Evolutionary conservation across 2,113 vertebrate species (phyloP).

Genomic region (Apodemus sylvaticus): DNA sequence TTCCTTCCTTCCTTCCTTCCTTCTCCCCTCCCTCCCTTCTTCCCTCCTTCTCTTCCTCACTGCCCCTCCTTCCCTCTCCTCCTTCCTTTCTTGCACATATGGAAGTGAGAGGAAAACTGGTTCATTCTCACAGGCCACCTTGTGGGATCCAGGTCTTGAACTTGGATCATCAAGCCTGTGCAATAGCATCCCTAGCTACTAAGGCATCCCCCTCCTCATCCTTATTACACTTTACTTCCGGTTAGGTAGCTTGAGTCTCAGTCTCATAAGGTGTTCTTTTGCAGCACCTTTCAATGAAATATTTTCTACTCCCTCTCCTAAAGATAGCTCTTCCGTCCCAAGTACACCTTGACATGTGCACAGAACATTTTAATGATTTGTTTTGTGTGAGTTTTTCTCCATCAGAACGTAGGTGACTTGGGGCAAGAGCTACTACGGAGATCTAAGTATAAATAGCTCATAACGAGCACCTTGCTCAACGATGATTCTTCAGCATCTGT

Average conservation of each 20-base stretch:
- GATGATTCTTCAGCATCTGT: background rate
- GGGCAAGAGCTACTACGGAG: background rate
- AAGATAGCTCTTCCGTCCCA: background rate
- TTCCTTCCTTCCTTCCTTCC: too few species aligned
- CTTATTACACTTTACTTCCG: background rate
- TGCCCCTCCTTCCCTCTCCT: background rate
- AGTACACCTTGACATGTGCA: background rate
- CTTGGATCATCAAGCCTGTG: background rate
- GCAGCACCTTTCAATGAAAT: background rate
- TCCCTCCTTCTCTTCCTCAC: too few species aligned
- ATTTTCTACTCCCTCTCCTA: background rate
- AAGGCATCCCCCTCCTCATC: background rate
- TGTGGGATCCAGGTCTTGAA: background rate
- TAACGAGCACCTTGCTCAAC: background rate
- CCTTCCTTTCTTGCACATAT: fast-evolving
- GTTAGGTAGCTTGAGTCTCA: background rate
- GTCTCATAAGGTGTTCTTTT: background rate
- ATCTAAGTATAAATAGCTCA: background rate
- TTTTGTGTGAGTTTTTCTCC: background rate
- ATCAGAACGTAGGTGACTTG: background rate
- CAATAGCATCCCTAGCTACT: too few species aligned
- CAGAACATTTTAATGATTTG: constrained; percentile 15
- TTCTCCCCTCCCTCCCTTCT: background rate
- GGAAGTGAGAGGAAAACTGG: background rate
- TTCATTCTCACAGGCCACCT: background rate